Evolutionary conservation across 2,797 vertebrate genomes (phyloP).

Genomic region (Eulemur mongoz): DNA sequence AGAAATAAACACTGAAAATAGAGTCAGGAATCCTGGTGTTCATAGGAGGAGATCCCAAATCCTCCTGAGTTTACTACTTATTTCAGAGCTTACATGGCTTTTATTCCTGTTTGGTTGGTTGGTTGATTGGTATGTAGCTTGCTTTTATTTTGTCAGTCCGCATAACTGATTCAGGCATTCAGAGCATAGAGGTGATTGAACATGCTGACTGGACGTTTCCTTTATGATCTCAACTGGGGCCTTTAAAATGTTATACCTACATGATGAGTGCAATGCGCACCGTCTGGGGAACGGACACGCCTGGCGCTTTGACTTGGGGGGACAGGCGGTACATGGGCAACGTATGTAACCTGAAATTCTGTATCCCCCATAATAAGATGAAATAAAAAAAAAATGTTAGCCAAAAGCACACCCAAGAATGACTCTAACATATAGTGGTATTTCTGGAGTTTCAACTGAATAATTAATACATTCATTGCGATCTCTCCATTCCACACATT

Average conservation of each 20-base stretch:
- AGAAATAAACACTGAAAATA: neutral
- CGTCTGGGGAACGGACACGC: too few relatives aligned
- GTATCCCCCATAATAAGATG: too few relatives aligned
- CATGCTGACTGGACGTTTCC: neutral
- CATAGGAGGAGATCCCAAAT: neutral
- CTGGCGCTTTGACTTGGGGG: too few relatives aligned
- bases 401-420: neutral
- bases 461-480: neutral
- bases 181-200: neutral
- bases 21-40: neutral
- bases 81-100: neutral
- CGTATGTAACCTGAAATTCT: too few relatives aligned
- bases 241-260: neutral
- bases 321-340: too few relatives aligned
- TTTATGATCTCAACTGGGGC: neutral
- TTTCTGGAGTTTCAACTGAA: neutral
- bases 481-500: neutral
- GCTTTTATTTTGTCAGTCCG: neutral
- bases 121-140: neutral
- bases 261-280: too few relatives aligned
- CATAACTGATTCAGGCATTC: neutral
- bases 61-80: neutral
- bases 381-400: neutral
- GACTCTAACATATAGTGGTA: too few relatives aligned
- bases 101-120: neutral